These are phyloP conservation scores for Drosophila paranaensis DNA, from an alignment of 2,888 invertebrate species.

Conservation along the genomic window DNA sequence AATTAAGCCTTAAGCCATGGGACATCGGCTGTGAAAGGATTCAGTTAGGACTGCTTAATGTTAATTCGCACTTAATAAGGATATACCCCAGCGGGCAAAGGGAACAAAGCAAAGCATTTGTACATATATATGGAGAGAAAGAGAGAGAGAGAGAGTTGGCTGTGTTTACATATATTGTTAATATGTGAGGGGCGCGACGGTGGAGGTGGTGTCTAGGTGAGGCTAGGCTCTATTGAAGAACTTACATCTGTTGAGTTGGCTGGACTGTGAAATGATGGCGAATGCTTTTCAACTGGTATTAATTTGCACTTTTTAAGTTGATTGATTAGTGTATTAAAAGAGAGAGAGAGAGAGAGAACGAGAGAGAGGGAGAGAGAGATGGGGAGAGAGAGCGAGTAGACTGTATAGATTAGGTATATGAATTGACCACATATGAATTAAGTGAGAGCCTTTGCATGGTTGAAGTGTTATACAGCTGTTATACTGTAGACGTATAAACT, in stretches of 20 bases:
- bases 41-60: constrained; percentile 44
- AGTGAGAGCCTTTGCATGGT: neutral
- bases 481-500: no score
- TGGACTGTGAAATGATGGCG: constrained; percentile 80
- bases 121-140: neutral
- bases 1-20: constrained; percentile 41
- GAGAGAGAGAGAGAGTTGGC: neutral
- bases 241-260: constrained; percentile 82
- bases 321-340: constrained; percentile 11
- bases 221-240: constrained; percentile 34
- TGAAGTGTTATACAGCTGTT: neutral
- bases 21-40: constrained; percentile 28
- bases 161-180: neutral
- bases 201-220: constrained; percentile 9
- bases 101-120: constrained; percentile 8
- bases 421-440: neutral
- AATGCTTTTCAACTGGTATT: constrained; percentile 77
- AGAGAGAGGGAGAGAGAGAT: constrained; percentile 12
- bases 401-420: constrained; percentile 20
- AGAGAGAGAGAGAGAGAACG: constrained; percentile 13
- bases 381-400: constrained; percentile 21
- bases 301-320: constrained; percentile 73
- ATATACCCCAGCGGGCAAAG: constrained; percentile 13
- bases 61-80: constrained; percentile 53
- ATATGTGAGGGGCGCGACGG: neutral